Percentiles rank a stretch among this genome's conserved stretches.
phyloP scores from a whole-genome alignment of 2,113 vertebrate genomes.

The Entelurus aequoreus region DNA sequence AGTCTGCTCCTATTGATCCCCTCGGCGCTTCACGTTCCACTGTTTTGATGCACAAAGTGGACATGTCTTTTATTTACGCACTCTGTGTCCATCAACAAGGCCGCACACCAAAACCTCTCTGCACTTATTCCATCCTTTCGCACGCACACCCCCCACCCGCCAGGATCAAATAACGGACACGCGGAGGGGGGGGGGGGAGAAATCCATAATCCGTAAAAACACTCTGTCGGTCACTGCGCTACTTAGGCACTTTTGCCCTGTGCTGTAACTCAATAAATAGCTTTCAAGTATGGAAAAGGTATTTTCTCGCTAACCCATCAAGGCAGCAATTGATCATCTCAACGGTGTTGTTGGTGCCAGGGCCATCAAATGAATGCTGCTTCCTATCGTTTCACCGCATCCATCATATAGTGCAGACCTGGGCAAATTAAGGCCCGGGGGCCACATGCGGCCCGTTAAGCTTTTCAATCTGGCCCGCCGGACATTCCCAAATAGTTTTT shows the following conservation, averaged over 20 bases:
- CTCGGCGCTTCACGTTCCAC: slow-evolving; percentile 59
- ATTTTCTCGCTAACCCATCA: slow-evolving; percentile 64
- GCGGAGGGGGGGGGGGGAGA: slow-evolving; percentile 32
- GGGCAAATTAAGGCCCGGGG: too few species aligned
- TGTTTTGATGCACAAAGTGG: slow-evolving; percentile 72
- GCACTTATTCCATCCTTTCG: slow-evolving; percentile 56
- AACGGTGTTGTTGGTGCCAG: slow-evolving; percentile 19
- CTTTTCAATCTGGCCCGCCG: too few species aligned
- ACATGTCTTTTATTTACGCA: slow-evolving; percentile 74
- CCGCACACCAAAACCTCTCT: slow-evolving; percentile 43
- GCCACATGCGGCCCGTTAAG: too few species aligned
- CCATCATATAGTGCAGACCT: slow-evolving; percentile 2
- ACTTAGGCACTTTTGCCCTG: slow-evolving; percentile 67
- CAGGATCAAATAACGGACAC: slow-evolving; percentile 67
- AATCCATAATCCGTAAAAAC: slow-evolving; percentile 71
- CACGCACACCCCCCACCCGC: slow-evolving; percentile 51
- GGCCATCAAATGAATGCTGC: slow-evolving; percentile 18
- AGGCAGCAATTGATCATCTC: slow-evolving; percentile 34
- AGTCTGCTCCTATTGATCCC: slow-evolving; percentile 52
- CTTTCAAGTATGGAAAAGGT: slow-evolving; percentile 75
- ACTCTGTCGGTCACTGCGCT: slow-evolving; percentile 65
- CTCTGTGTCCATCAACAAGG: slow-evolving; percentile 72
- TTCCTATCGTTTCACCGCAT: slow-evolving; percentile 32
- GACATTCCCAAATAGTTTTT: too few species aligned
- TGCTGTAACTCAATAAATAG: slow-evolving; percentile 76